A percentile compares a stretch with the other conserved stretches of the same genome.
phyloP scores from a whole-genome alignment of 2,797 vertebrate species.

The Sorex maritimensis region DNA sequence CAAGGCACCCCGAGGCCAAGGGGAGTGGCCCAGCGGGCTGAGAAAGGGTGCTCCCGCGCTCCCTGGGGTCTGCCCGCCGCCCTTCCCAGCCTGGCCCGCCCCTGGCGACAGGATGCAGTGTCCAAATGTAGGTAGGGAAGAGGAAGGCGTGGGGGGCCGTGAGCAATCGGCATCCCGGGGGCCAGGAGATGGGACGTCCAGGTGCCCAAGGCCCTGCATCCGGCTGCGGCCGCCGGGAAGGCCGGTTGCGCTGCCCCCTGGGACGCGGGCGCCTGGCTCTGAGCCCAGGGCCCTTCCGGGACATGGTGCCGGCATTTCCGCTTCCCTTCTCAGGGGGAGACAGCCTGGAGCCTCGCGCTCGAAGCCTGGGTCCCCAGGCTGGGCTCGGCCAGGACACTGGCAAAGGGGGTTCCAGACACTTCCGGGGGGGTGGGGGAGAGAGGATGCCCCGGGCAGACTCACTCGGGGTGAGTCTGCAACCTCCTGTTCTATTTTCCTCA shows the following conservation, averaged over 20 bases:
- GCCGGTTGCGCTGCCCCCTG: constrained; percentile 31
- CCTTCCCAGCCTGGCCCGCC: background rate
- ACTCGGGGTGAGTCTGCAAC: background rate
- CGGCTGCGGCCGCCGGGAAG: constrained; percentile 60
- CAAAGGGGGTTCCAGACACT: background rate
- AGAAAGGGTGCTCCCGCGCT: constrained; percentile 43
- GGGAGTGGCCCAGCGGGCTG: background rate
- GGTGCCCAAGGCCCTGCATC: constrained; percentile 73
- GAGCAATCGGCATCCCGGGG: constrained; percentile 75
- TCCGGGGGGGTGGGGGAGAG: too few relatives aligned
- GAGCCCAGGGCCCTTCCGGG: constrained; percentile 72
- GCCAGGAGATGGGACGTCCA: constrained; percentile 85
- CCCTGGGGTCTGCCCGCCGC: constrained; percentile 6
- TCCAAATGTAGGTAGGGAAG: constrained; percentile 76
- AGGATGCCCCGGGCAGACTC: too few relatives aligned
- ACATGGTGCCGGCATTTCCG: constrained; percentile 62
- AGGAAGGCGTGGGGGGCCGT: constrained; percentile 79
- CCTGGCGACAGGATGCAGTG: constrained; percentile 76
- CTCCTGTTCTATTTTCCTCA: background rate
- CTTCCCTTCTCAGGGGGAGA: constrained; percentile 65
- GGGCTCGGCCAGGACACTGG: background rate
- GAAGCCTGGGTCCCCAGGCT: background rate
- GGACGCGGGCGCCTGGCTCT: constrained; percentile 41
- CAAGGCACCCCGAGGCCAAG: constrained; percentile 23
- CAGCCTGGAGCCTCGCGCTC: constrained; percentile 60